phyloP scores from a whole-genome alignment of 1,140 invertebrate genomes.

The Coptotermes formosanus region DNA sequence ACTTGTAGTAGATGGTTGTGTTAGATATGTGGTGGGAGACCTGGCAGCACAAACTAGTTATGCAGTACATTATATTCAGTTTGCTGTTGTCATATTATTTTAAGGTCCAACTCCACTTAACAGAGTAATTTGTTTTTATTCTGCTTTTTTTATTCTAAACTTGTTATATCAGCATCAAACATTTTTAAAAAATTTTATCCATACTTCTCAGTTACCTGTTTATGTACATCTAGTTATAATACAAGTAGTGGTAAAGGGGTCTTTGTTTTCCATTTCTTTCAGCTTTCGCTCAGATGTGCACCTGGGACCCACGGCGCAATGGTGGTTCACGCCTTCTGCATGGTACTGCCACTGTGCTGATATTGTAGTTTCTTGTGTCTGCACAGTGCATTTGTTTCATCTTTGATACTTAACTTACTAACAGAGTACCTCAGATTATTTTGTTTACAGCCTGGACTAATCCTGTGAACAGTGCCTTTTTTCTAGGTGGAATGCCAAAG shows the following conservation, averaged over 20 bases:
- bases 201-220: not conserved
- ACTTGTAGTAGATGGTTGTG: not conserved
- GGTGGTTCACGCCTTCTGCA: slow-evolving; percentile 36
- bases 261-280: slow-evolving; percentile 37
- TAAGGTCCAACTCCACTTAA: not conserved
- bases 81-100: not conserved
- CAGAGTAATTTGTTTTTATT: not conserved
- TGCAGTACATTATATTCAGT: not conserved
- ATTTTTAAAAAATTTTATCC: not conserved
- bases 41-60: not conserved
- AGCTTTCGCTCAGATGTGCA: slow-evolving; percentile 43
- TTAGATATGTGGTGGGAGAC: slow-evolving; percentile 1
- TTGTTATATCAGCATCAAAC: not conserved
- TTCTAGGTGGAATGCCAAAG: slow-evolving; percentile 16
- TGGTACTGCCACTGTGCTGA: slow-evolving; percentile 35
- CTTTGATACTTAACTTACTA: slow-evolving; percentile 21
- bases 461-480: slow-evolving; percentile 12
- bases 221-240: not conserved
- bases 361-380: slow-evolving; percentile 20
- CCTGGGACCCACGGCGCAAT: slow-evolving; percentile 39
- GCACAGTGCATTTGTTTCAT: slow-evolving; percentile 4
- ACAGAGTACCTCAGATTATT: slow-evolving; percentile 9
- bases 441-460: slow-evolving; percentile 33
- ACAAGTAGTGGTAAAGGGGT: slow-evolving; percentile 31
- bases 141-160: not conserved